These are phyloP conservation scores for Drosophila crucigera DNA, from an alignment of 2,888 invertebrate genomes.

Conservation along the genomic window DNA sequence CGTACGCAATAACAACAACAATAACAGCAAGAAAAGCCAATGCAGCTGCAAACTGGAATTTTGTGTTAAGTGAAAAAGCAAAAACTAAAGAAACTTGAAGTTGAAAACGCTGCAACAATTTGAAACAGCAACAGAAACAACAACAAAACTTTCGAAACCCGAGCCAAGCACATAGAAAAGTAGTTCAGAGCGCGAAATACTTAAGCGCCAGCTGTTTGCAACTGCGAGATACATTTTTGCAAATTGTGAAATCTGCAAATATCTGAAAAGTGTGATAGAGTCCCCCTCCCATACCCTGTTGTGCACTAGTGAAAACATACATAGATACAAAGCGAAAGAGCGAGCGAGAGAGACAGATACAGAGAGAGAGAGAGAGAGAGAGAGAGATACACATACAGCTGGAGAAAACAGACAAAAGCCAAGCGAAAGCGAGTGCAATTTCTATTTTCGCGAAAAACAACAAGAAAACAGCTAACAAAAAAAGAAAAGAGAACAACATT, in stretches of 20 bases:
- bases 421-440: constrained; percentile 69
- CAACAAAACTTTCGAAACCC: constrained; percentile 77
- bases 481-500: constrained; percentile 22
- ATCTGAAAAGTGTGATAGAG: constrained; percentile 7
- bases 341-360: background rate
- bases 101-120: constrained; percentile 51
- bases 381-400: constrained; percentile 17
- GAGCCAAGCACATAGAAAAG: constrained; percentile 64
- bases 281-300: background rate
- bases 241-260: constrained; percentile 59
- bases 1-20: constrained; percentile 43
- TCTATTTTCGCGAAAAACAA: constrained; percentile 51
- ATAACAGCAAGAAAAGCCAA: constrained; percentile 36
- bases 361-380: background rate
- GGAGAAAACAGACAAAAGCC: constrained; percentile 34
- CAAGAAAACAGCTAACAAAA: constrained; percentile 6
- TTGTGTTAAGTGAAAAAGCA: constrained; percentile 48
- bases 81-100: constrained; percentile 59
- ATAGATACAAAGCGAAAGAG: constrained; percentile 18
- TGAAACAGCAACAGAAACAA: constrained; percentile 30
- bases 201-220: constrained; percentile 43
- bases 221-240: constrained; percentile 44
- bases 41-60: constrained; percentile 79
- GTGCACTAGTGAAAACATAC: constrained; percentile 30
- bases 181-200: constrained; percentile 71